Evolutionary conservation across 1,140 invertebrate genomes (phyloP).

Genomic region (Choristoneura fumiferana): DNA sequence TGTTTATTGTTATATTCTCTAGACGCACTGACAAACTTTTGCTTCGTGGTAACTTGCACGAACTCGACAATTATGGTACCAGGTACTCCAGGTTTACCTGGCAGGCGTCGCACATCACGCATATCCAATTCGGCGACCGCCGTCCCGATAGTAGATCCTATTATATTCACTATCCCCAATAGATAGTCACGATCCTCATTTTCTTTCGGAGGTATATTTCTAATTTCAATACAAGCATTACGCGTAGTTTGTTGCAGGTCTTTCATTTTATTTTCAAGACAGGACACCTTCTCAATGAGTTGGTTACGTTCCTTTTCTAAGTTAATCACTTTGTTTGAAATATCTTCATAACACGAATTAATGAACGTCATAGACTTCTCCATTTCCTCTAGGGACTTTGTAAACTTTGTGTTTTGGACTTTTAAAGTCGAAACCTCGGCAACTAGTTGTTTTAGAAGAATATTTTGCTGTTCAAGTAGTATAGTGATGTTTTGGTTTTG

Average conservation of each 20-base stretch:
- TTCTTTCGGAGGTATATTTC: background rate
- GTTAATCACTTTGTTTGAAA: background rate
- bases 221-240: background rate
- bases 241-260: background rate
- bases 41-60: background rate
- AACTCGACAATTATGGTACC: conserved; percentile 2
- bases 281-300: background rate
- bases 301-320: background rate
- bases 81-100: background rate
- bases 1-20: background rate
- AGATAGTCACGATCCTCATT: background rate
- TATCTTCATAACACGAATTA: background rate
- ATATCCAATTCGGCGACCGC: background rate
- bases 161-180: background rate
- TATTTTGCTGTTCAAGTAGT: too few species aligned
- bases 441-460: too few species aligned
- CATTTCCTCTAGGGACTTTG: background rate
- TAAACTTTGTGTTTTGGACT: too few species aligned
- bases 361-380: background rate
- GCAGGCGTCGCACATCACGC: background rate
- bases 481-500: too few species aligned
- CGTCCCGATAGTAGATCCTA: background rate
- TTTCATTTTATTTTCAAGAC: conserved; percentile 1
- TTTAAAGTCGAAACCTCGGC: too few species aligned
- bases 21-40: background rate